Evolutionary conservation across 2,797 vertebrate genomes (phyloP), one percentile per base, ranked within the genome.

Genomic region (Bovichtus variegatus): DNA sequence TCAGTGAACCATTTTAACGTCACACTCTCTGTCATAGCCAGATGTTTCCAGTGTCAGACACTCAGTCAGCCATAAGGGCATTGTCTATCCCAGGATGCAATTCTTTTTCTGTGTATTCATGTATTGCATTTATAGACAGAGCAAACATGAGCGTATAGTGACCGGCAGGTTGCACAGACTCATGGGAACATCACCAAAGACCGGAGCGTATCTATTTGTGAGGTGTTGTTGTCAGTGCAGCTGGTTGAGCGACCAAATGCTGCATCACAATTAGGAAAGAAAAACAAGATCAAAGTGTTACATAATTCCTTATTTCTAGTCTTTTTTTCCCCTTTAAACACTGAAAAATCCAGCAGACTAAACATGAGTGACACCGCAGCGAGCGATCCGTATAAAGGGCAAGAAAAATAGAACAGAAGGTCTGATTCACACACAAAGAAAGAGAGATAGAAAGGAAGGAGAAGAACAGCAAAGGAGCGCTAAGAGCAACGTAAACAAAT

Each of bases 41-140:
- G 47, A 67, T 57, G 72, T 74, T 71, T 78, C 57, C 51, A 47
- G 25, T 41, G 27, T 38, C 41, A 78, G 41, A 40, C 54, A 41
- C 40, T 40, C 27, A 41, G 46, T 62, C 55, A 68, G 40, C 40
- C 57, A 46, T n/a, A 6, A 43, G 9, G 40, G 0, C 18, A 29
- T 9, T n/a, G 25, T 68, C 53, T 54, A 15, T 53, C 38, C 41
- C 10, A 11, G 21, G 43, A 31, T 63, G n/a, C 19, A 27, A 78
- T 53, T 64, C 29, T 53, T 47, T 62, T 12, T 62, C n/a, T 59
- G 41, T 36, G 25, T 53, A 23, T 51, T 60, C 41, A 27, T 25
- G 19, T 27, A 11, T 44, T 29, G 11, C 3, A 4, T 10, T 6
- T n/a, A 46, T 44, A 27, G 15, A 71, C 13, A 9, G 11, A 54